phyloP scores from a whole-genome alignment of 2,113 vertebrate species.

The Eclectus roratus region DNA sequence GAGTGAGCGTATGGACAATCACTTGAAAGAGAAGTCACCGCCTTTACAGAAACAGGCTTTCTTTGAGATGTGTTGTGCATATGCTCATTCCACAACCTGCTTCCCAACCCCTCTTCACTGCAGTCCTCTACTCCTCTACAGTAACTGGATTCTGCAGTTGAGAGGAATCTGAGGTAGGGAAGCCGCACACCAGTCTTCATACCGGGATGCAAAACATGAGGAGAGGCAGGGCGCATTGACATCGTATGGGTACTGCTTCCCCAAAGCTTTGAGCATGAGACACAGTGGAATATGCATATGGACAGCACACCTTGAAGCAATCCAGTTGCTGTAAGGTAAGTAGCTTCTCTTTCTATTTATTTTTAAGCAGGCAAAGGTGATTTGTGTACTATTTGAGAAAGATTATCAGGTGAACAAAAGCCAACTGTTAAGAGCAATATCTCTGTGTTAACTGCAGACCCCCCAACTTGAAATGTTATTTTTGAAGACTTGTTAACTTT shows the following conservation, averaged over 20 bases:
- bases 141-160: conserved; percentile 63
- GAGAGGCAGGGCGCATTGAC: conserved; percentile 40
- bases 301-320: conserved; percentile 56
- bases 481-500: not conserved
- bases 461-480: not conserved
- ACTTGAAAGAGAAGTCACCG: conserved; percentile 27
- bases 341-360: conserved; percentile 29
- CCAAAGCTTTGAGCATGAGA: conserved; percentile 44
- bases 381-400: not conserved
- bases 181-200: conserved; percentile 18
- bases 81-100: conserved; percentile 58
- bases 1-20: not conserved
- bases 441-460: not conserved
- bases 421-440: conserved; percentile 17
- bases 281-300: conserved; percentile 62
- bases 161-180: conserved; percentile 61
- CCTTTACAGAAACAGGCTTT: conserved; percentile 30
- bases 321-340: conserved; percentile 55
- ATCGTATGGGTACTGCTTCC: conserved; percentile 33
- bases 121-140: conserved; percentile 64
- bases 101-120: conserved; percentile 62
- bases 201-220: conserved; percentile 39
- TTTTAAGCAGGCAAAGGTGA: not conserved
- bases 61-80: conserved; percentile 59
- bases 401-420: conserved; percentile 47